Evolutionary conservation across 2,113 vertebrate species (phyloP), one percentile per base, ranked within the genome.

Genomic region (Zosterops borbonicus): DNA sequence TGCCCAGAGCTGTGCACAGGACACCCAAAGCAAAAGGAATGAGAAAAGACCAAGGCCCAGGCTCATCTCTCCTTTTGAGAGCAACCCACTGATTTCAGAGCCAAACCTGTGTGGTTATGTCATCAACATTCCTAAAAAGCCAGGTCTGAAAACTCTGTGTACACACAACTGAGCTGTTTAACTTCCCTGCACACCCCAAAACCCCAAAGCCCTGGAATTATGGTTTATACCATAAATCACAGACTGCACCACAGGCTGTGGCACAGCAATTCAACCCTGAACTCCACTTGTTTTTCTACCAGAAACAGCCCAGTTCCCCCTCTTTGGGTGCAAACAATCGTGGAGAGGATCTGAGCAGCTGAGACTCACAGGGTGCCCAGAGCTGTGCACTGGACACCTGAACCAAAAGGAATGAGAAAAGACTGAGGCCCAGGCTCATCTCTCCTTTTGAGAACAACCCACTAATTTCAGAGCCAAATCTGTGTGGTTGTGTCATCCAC

Each of bases 201-300:
- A n/a, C n/a, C n/a, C 6, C 6, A 25, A 41, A 68, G 15, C 47
- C 76, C 39, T 13, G 47, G 9, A n/a, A 4, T 20, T 3, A 3
- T 0, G 25, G 9, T 33, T 39, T 42, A 7, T 2, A 5, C 23
- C n/a, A n/a, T n/a, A n/a, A n/a, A n/a, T n/a, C n/a, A n/a, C n/a
- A n/a, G n/a, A n/a, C n/a, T 39, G 0, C 8, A 5, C 3, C 80
- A 12, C 47, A 39, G 25, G 21, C n/a, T n/a, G n/a, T n/a, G n/a
- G n/a, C n/a, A 39, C 4, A 3, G 35, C 35, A 39, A 1, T 8
- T 47, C 70, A 9, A 2, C 31, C 39, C 49, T 11, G 0, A 22
- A 9, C 24, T 10, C 42, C 27, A 50, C n/a, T n/a, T n/a, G 56
- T 4, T 27, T 19, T 23, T 33, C 20, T 6, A 3, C 20, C 71